A percentile compares a stretch with the other conserved stretches of the same genome.
These are phyloP conservation scores for Heliothis peltigera DNA, from an alignment of 2,888 invertebrate species.

Conservation along the genomic window DNA sequence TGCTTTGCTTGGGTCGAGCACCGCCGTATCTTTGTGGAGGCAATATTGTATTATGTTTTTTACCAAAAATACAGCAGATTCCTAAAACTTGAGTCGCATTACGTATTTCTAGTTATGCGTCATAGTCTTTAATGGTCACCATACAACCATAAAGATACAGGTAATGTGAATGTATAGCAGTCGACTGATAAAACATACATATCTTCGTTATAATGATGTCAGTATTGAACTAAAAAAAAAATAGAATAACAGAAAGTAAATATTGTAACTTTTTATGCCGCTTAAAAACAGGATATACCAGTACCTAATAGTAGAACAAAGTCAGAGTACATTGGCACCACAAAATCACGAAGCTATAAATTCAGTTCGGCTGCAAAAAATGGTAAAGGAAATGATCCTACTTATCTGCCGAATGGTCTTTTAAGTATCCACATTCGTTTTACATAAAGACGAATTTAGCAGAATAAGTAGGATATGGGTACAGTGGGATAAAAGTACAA, in stretches of 20 bases:
- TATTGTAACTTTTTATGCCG: conserved; percentile 7
- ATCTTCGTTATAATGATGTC: conserved; percentile 12
- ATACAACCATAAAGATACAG: conserved; percentile 5
- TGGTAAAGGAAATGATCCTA: conserved; percentile 65
- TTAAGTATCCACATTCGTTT: conserved; percentile 72
- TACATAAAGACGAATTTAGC: conserved; percentile 67
- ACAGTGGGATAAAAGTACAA: conserved; percentile 77
- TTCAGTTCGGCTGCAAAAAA: conserved; percentile 62
- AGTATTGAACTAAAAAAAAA: conserved; percentile 12
- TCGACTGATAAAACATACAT: no score
- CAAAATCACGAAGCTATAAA: conserved; percentile 48
- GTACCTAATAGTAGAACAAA: conserved; percentile 23
- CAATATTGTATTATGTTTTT: not conserved
- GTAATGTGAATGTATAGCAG: no score
- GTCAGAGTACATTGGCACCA: conserved; percentile 13
- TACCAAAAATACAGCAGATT: no score
- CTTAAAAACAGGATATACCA: conserved; percentile 23
- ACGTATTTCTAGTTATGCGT: conserved; percentile 16
- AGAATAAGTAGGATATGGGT: conserved; percentile 75
- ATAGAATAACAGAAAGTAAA: conserved; percentile 10
- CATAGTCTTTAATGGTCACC: conserved; percentile 10
- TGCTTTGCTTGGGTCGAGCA: no score
- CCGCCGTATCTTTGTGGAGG: no score
- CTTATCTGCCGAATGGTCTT: conserved; percentile 66
- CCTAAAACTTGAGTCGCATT: no score